Evolutionary conservation across 2,888 invertebrate genomes (phyloP).

Genomic region (Oscheius sp.): DNA sequence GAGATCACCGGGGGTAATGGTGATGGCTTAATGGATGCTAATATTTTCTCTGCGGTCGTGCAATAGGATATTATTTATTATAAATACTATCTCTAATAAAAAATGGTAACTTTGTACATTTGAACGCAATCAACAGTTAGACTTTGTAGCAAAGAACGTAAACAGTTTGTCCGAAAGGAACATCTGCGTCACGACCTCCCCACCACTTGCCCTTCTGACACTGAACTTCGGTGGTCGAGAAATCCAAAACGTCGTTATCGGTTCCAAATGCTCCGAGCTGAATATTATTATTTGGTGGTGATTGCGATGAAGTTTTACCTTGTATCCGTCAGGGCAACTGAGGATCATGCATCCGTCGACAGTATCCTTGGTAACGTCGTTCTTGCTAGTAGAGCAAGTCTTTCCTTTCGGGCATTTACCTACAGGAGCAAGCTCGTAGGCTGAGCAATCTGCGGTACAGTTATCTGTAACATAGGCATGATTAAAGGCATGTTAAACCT

Average conservation of each 20-base stretch:
- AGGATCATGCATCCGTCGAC: slow-evolving; percentile 20
- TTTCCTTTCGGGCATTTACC: slow-evolving; percentile 17
- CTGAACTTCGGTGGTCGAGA: slow-evolving; percentile 20
- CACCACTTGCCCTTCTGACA: slow-evolving; percentile 27
- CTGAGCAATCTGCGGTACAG: slow-evolving; percentile 18
- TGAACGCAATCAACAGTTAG: not conserved
- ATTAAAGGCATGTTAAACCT: not conserved
- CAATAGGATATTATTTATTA: not conserved
- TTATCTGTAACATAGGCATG: not conserved
- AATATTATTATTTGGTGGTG: not conserved
- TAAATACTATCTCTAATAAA: not conserved
- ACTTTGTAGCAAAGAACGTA: slow-evolving; percentile 14
- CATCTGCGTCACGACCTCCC: slow-evolving; percentile 12
- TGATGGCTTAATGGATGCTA: no score
- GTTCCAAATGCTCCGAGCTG: slow-evolving; percentile 19
- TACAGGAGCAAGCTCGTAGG: not conserved
- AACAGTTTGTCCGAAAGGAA: slow-evolving; percentile 16
- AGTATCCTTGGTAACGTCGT: slow-evolving; percentile 13
- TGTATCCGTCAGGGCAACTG: slow-evolving; percentile 26
- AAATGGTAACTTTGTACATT: not conserved
- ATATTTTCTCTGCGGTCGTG: no score
- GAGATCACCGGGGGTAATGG: no score
- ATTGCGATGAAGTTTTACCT: not conserved
- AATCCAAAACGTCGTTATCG: slow-evolving; percentile 10
- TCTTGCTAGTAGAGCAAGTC: slow-evolving; percentile 6